Evolutionary conservation across 2,113 vertebrate species (phyloP).

Genomic region (Peromyscus leucopus): DNA sequence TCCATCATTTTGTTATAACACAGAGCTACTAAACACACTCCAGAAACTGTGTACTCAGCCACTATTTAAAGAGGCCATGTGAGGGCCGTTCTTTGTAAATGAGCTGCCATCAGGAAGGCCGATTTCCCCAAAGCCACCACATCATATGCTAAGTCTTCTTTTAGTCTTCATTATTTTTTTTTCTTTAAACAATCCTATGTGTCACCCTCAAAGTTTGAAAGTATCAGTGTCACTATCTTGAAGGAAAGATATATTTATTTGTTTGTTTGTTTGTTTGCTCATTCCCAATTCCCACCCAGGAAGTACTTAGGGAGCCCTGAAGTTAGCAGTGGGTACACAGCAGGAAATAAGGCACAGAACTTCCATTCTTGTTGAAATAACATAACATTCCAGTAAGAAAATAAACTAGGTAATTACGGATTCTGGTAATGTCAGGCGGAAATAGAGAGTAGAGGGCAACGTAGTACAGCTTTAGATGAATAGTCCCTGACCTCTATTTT

Average conservation of each 20-base stretch:
- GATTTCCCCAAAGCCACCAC: not conserved
- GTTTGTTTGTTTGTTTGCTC: not conserved
- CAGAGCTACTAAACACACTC: not conserved
- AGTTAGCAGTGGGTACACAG: not conserved
- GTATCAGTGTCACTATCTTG: not conserved
- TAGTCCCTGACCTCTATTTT: not conserved
- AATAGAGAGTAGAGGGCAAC: not conserved
- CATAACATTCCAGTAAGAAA: not conserved
- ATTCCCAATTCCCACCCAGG: conserved; percentile 31
- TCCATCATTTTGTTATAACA: not conserved
- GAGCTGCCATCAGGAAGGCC: conserved; percentile 17
- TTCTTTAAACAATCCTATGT: not conserved
- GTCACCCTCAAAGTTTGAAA: not conserved
- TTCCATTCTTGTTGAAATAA: not conserved
- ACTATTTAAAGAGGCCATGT: not conserved
- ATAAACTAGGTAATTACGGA: not conserved
- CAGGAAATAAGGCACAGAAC: not conserved
- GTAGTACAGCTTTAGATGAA: not conserved
- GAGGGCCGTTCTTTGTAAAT: not conserved
- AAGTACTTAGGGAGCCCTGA: not conserved
- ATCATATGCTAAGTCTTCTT: not conserved
- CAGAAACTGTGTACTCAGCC: not conserved
- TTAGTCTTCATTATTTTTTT: conserved; percentile 21
- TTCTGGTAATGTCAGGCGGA: not conserved
- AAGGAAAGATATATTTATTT: not conserved